Conservation (phyloP, 2,113 vertebrate species). For the Cercocebus atys region DNA sequence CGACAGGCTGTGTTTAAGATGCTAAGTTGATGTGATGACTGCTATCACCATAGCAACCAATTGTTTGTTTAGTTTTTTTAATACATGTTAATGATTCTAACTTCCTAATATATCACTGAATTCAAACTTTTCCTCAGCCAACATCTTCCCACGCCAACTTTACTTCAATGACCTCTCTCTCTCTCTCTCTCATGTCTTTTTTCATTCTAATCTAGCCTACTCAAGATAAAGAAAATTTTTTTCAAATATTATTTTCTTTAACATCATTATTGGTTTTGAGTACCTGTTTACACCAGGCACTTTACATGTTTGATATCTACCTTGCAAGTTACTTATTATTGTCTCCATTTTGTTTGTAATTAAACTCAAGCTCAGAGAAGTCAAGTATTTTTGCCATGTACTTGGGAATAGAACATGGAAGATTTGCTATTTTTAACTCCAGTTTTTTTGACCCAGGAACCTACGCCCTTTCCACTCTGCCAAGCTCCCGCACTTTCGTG, state of each 20-base stretch:
- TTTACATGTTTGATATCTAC: not conserved
- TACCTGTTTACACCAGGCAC: not conserved
- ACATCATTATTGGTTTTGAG: not conserved
- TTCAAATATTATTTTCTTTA: not conserved
- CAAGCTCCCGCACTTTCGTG: not conserved
- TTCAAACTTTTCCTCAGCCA: not conserved
- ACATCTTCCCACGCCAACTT: not conserved
- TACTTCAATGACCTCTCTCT: not conserved
- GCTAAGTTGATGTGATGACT: conserved; percentile 15
- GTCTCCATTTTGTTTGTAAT: not conserved
- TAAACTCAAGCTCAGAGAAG: not conserved
- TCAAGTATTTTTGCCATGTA: not conserved
- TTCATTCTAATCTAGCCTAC: not conserved
- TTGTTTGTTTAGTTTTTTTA: not conserved
- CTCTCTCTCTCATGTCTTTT: not conserved
- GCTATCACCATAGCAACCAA: conserved; percentile 37
- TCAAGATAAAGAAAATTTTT: not conserved
- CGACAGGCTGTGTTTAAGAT: conserved; percentile 24
- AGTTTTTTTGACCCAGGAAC: not conserved
- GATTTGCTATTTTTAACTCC: not conserved
- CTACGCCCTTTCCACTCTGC: not conserved
- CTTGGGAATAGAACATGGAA: not conserved
- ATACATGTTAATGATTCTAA: not conserved
- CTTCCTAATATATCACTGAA: not conserved
- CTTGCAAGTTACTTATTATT: not conserved